Evolutionary conservation across 2,888 invertebrate species (phyloP), one percentile per base, ranked within the genome.

Genomic region (Paralinhomoeus sp.): DNA sequence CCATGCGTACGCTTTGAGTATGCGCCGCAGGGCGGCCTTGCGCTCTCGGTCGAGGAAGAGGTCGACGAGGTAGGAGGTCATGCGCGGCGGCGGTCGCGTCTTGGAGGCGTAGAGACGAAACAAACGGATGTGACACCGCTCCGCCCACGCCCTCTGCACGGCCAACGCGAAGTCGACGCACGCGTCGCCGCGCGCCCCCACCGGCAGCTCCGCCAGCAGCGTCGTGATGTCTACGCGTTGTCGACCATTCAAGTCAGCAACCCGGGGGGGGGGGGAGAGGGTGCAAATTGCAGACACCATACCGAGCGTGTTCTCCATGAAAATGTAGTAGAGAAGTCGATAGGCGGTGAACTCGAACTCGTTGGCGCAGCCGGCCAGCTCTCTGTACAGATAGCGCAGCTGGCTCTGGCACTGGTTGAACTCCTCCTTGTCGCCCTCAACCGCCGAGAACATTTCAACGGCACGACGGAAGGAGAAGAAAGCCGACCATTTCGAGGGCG

Each of bases 321-420:
- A 93, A 53, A 99, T 81, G 61, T 84, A 91, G 64, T 97, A 99
- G 40, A 99, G 70, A 61, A 99, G 82, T 54, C 91, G 62, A 66
- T 99, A 99, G 42, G 89, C 87, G 42, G 79, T 78, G 67, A 99
- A 99, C 67, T 99, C 97, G 50, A 78, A 73, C 49, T 75, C 72
- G 70, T 89, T 81, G 21, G 45, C 47, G 31, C 54, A 58, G 21
- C 60, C 62, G 9, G 45, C 31, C 12, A 55, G 45, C 36, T 58
- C 56, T 18, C 47, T 37, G 64, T 97, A 97, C 31, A 99, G 72
- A 73, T 83, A 80, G 70, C 83, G 83, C 43, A 99, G 71, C 68
- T 99, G 97, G 17, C 89, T 87, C 68, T 97, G 97, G 63, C 97
- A 99, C 66, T 97, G 93, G 71, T 99, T 99, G 63, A 93, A 97